These are phyloP conservation scores for Clupea harengus DNA, from an alignment of 2,113 vertebrate genomes.

Conservation along the genomic window DNA sequence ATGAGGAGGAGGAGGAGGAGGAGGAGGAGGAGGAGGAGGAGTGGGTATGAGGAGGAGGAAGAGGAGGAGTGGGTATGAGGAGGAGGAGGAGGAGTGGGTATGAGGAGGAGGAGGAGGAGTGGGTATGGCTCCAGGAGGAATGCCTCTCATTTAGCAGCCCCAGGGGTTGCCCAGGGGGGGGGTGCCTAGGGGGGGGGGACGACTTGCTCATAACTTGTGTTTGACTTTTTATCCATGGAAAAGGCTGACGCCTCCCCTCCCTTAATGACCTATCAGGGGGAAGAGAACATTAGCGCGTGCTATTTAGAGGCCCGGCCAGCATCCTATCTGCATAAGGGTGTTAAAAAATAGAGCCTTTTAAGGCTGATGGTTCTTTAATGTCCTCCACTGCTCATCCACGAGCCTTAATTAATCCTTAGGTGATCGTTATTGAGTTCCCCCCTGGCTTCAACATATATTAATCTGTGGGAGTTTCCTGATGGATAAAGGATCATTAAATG, in stretches of 20 bases:
- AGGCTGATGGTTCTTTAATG: slow-evolving; percentile 50
- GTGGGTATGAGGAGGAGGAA: too few species aligned
- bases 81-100: too few species aligned
- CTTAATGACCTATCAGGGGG: slow-evolving; percentile 11
- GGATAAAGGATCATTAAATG: slow-evolving; percentile 38
- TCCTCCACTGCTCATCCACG: slow-evolving; percentile 42
- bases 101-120: too few species aligned
- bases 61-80: too few species aligned
- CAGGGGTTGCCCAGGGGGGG: background rate
- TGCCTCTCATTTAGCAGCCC: background rate
- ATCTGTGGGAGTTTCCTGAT: slow-evolving; percentile 57
- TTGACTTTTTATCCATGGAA: background rate
- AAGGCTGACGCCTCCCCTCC: background rate
- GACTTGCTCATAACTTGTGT: background rate
- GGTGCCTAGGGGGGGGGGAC: background rate
- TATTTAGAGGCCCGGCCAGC: slow-evolving; percentile 35
- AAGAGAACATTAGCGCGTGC: slow-evolving; percentile 2
- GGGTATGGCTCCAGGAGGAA: background rate
- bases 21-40: too few species aligned
- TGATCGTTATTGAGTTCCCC: slow-evolving; percentile 73
- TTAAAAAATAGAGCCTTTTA: slow-evolving; percentile 34
- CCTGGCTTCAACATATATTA: slow-evolving; percentile 53
- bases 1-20: too few species aligned
- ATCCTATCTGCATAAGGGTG: slow-evolving; percentile 33
- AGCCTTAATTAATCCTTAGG: slow-evolving; percentile 76